Evolutionary conservation across 2,113 vertebrate species (phyloP), one percentile per base, ranked within the genome.

Genomic region (Salvelinus alpinus): DNA sequence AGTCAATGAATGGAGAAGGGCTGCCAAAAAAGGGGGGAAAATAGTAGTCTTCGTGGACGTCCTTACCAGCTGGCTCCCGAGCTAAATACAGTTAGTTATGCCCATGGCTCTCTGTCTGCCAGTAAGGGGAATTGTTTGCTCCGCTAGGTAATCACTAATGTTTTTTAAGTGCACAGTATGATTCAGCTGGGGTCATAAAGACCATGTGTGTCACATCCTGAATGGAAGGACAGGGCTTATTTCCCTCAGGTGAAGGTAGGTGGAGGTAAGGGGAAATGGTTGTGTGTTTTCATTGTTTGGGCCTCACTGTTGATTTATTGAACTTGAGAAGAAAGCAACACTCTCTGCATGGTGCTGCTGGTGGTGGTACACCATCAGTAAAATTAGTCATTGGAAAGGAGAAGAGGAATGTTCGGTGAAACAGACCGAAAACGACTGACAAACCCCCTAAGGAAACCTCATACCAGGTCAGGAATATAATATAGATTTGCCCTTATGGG

Each of bases 1-100:
- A 84, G 75, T 72, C 84, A 91, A 91, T 92, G 92, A 93, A 92
- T 92, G 87, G 89, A 77, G 79, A 38, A 29, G 74, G 59, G 76
- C 86, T 94, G 92, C 92, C 91, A 93, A 91, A 90, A 85, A 86
- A 72, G 74, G 77, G 81, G 83, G 83, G 80, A 87, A 81, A 88
- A 88, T 75, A 82, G 79, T 70, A 88, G 87, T 89, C 88, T 86
- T 84, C 83, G 86, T 82, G 85, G 86, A 88, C 91, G 87, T 88
- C 90, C 85, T 82, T 73, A 90, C 85, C 90, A 92, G 92, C 91
- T 91, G 89, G 91, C 89, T 88, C 79, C 64, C 67, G 82, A 90
- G 84, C 65, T 88, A 84, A 86, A 90, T 88, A 90, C 86, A 81
- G 78, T 51, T 79, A 47, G 13, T 29, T 20, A 31, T 38, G 66